Evolutionary conservation across 2,888 invertebrate genomes (phyloP).

Genomic region (Trissonchulus sp.): DNA sequence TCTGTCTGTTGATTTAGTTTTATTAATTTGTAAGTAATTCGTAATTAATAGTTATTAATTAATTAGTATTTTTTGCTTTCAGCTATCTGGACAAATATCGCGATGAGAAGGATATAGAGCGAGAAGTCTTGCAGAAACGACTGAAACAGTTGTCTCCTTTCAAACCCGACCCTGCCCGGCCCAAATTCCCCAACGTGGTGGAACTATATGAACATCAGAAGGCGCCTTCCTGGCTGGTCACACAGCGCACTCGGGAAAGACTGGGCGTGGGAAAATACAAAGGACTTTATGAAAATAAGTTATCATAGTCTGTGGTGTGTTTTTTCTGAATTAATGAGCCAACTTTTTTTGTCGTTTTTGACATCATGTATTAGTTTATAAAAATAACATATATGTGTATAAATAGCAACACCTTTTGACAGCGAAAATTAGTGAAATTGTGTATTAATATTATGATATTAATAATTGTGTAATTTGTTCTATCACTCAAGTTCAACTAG

Average conservation of each 20-base stretch:
- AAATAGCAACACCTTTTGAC: no score
- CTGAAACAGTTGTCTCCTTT: constrained; percentile 76
- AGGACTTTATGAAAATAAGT: constrained; percentile 27
- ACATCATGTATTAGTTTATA: no score
- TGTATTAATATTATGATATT: no score
- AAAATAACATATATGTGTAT: no score
- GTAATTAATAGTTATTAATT: constrained; percentile 24
- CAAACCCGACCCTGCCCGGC: constrained; percentile 40
- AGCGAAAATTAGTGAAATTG: no score
- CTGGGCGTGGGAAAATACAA: constrained; percentile 26
- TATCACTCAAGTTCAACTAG: no score
- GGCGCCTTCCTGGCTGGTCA: constrained; percentile 44
- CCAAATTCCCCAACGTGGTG: constrained; percentile 44
- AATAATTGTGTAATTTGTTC: no score
- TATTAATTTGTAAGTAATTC: no score
- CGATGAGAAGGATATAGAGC: constrained; percentile 79
- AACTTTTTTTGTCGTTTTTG: no score
- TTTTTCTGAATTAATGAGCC: no score
- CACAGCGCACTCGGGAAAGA: constrained; percentile 6
- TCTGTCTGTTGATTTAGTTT: no score
- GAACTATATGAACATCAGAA: constrained; percentile 43
- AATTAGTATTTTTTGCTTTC: constrained; percentile 41
- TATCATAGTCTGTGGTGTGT: no score
- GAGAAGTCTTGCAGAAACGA: constrained; percentile 75
- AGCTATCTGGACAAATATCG: constrained; percentile 86